A percentile compares a stretch with the other conserved stretches of the same genome.
These are phyloP conservation scores for Saturnia pavonia DNA, from an alignment of 2,888 invertebrate genomes.

Conservation along the genomic window DNA sequence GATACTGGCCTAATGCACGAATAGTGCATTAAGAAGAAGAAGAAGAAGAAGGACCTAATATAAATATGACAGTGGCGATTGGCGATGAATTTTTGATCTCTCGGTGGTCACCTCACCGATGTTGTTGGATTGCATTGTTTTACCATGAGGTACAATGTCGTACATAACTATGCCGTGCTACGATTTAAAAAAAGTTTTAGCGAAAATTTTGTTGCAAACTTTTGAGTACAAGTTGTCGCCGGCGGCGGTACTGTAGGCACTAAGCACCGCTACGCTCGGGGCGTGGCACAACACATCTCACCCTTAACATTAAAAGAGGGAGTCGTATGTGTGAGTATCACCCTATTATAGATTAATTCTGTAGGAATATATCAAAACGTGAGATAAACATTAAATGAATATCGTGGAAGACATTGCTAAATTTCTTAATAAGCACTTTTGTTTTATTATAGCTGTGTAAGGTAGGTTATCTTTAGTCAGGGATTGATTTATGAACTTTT, in stretches of 20 bases:
- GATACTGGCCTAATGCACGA: too few relatives aligned
- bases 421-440: neutral
- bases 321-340: constrained; percentile 12
- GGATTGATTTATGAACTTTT: neutral
- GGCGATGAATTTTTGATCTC: too few relatives aligned
- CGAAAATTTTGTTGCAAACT: constrained; percentile 27
- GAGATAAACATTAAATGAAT: neutral
- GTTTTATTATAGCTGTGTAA: neutral
- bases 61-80: too few relatives aligned
- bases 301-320: constrained; percentile 24
- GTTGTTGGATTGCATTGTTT: neutral
- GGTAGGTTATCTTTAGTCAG: neutral
- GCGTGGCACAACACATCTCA: constrained; percentile 56
- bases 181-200: too few relatives aligned
- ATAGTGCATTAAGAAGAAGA: too few relatives aligned
- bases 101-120: too few relatives aligned
- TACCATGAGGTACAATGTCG: neutral
- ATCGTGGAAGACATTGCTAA: neutral
- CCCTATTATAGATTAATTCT: constrained; percentile 20
- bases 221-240: constrained; percentile 40
- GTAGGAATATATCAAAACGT: constrained; percentile 8
- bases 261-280: constrained; percentile 54
- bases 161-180: too few relatives aligned
- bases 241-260: constrained; percentile 56
- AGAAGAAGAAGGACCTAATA: too few relatives aligned